Percentiles rank a stretch among this genome's conserved stretches.
phyloP scores from a whole-genome alignment of 2,888 invertebrate species.

The Cryptus viduatorius region DNA sequence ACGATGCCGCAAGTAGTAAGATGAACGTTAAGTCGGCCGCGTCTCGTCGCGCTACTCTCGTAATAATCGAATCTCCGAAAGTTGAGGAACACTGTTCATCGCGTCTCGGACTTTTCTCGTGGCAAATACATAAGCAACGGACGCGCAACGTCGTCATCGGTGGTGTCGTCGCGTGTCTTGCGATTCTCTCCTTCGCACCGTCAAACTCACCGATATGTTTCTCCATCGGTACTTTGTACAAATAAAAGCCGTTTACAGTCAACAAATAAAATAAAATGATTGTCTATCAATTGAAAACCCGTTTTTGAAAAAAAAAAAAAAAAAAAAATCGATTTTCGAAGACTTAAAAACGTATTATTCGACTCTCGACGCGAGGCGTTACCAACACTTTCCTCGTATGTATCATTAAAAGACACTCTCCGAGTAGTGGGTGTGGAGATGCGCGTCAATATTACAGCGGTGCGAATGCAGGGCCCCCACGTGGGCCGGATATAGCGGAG shows the following conservation, averaged over 20 bases:
- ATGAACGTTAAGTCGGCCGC: constrained; percentile 52
- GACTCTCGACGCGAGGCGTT: no score
- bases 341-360: no score
- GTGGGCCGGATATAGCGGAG: constrained; percentile 44
- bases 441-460: background rate
- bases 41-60: constrained; percentile 5
- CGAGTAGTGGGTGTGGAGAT: background rate
- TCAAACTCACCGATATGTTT: constrained; percentile 32
- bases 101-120: constrained; percentile 65
- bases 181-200: constrained; percentile 44
- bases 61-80: constrained; percentile 2
- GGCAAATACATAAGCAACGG: constrained; percentile 33
- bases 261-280: no score
- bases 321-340: no score
- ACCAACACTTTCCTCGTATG: no score
- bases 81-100: constrained; percentile 73
- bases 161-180: constrained; percentile 25
- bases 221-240: no score
- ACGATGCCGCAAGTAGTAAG: constrained; percentile 47
- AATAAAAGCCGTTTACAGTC: no score
- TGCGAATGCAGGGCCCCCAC: constrained; percentile 24
- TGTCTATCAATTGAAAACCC: no score
- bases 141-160: constrained; percentile 58
- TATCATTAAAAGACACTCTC: constrained; percentile 26
- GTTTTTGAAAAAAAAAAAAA: no score